Percentiles rank a stretch among this genome's conserved stretches.
Conservation (phyloP, 1,140 invertebrate genomes). For the Monomorium pharaonis region DNA sequence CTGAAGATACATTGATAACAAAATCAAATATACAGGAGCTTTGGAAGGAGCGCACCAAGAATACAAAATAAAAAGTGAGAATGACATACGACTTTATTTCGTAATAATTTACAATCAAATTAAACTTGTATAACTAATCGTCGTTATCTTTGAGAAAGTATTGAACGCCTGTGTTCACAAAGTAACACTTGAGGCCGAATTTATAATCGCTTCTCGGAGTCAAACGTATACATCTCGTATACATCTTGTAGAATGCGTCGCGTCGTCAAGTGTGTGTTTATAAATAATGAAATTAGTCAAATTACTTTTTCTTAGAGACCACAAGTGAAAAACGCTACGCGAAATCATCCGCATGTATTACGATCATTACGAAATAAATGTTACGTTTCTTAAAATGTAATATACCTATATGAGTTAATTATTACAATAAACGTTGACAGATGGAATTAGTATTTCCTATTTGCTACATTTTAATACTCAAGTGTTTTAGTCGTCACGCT, state of each 20-base stretch:
- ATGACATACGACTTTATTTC: slow-evolving; percentile 76
- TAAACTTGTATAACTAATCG: slow-evolving; percentile 20
- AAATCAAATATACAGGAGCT: background rate
- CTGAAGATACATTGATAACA: slow-evolving; percentile 79
- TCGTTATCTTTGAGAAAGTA: slow-evolving; percentile 23
- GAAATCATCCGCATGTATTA: background rate
- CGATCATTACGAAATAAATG: slow-evolving; percentile 33
- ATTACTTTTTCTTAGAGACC: background rate
- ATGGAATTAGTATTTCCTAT: slow-evolving; percentile 31
- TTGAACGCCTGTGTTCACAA: slow-evolving; percentile 42
- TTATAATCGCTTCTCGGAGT: slow-evolving; percentile 56
- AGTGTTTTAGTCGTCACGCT: slow-evolving; percentile 24
- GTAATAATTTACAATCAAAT: slow-evolving; percentile 60
- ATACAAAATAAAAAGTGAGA: slow-evolving; percentile 58
- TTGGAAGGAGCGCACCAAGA: slow-evolving; percentile 8
- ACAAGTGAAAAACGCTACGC: background rate
- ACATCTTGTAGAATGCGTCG: slow-evolving; percentile 35
- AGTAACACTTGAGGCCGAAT: slow-evolving; percentile 38
- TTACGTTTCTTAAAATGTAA: slow-evolving; percentile 32
- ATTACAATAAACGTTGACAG: slow-evolving; percentile 34
- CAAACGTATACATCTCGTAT: slow-evolving; percentile 21
- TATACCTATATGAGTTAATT: slow-evolving; percentile 47
- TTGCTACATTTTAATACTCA: slow-evolving; percentile 14
- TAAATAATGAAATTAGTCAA: background rate
- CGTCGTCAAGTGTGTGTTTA: slow-evolving; percentile 5